Evolutionary conservation across 1,140 invertebrate genomes (phyloP), one percentile per base, ranked within the genome.

Genomic region (Dinoponera quadriceps): DNA sequence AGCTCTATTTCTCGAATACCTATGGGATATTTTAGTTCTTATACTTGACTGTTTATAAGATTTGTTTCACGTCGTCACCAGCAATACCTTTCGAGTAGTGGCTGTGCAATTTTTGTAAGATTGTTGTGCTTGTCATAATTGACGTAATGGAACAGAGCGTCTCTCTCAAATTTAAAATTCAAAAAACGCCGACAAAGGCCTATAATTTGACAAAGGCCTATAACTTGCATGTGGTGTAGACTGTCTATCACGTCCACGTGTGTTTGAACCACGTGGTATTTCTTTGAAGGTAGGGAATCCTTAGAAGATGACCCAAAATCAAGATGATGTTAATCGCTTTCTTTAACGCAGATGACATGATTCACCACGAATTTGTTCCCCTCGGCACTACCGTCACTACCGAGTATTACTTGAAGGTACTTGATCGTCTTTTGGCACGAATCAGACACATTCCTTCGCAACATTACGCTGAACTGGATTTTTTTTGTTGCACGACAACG

Each of bases 401-500:
- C 11, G 18, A 13, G 18, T 51, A 51, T 18, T 51, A 51, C 3
- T 13, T 51, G 11, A 13, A 51, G 11, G 2, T 51, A 18, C 49
- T 51, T 13, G 49, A 48, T 48, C 13, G 49, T 13, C 49, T 51
- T 51, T 51, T 13, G 49, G 49, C 11, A 51, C 49, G 49, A 51
- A 51, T 51, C 11, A 51, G 49, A 48, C 44, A 48, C 44, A 48
- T 48, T 48, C 44, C 4, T 48, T 13, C 13, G 13, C 4, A 48
- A 13, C 44, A 48, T 48, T 48, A 48, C 44, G 13, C 44, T 48
- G 4, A 48, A 48, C 44, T 4, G 44, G 44, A 48, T 48, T n/a
- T n/a, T n/a, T n/a, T n/a, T 13, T 48, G 44, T 48, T 48, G 44
- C 44, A 48, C 60, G 25, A 63, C 65, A 72, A 63, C 27, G 27